A percentile compares a stretch with the other conserved stretches of the same genome.
phyloP scores from a whole-genome alignment of 2,113 vertebrate genomes.

The Platichthys stellatus region DNA sequence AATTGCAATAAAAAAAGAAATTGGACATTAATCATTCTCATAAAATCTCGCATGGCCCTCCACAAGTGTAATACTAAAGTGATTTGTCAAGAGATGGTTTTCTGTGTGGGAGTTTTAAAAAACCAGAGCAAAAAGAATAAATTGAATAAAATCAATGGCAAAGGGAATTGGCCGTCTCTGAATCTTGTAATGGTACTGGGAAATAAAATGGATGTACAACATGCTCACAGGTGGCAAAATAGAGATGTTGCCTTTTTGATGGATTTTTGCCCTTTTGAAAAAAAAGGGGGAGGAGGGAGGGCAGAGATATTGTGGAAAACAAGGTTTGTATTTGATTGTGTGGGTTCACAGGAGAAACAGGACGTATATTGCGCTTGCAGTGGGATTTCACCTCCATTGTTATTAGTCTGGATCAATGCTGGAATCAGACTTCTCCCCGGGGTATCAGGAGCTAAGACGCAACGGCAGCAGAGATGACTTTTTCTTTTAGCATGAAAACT shows the following conservation, averaged over 20 bases:
- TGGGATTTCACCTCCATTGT: slow-evolving; percentile 71
- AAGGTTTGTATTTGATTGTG: slow-evolving; percentile 77
- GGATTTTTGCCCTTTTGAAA: slow-evolving; percentile 73
- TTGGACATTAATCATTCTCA: slow-evolving; percentile 46
- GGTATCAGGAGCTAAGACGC: slow-evolving; percentile 53
- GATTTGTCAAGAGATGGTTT: slow-evolving; percentile 72
- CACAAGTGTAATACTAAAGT: slow-evolving; percentile 45
- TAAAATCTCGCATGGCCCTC: slow-evolving; percentile 37
- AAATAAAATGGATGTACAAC: slow-evolving; percentile 77
- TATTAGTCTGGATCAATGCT: slow-evolving; percentile 75
- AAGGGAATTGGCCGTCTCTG: slow-evolving; percentile 70
- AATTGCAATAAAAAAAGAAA: slow-evolving; percentile 31
- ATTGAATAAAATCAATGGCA: slow-evolving; percentile 78
- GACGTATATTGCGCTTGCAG: slow-evolving; percentile 60
- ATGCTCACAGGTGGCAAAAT: slow-evolving; percentile 77
- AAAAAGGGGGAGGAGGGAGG: slow-evolving; percentile 24
- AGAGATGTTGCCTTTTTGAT: slow-evolving; percentile 75
- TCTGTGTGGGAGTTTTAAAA: slow-evolving; percentile 70
- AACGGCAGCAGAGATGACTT: slow-evolving; percentile 55
- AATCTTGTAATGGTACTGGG: slow-evolving; percentile 71
- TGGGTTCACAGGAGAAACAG: slow-evolving; percentile 57
- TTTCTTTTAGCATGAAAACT: slow-evolving; percentile 38
- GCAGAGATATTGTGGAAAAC: slow-evolving; percentile 70
- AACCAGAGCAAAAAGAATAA: slow-evolving; percentile 63
- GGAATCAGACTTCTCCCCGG: slow-evolving; percentile 58